Base-by-base conservation (phyloP, 37 sponge, comb jelly and placozoan genomes). In the Corticium candelabrum region DNA sequence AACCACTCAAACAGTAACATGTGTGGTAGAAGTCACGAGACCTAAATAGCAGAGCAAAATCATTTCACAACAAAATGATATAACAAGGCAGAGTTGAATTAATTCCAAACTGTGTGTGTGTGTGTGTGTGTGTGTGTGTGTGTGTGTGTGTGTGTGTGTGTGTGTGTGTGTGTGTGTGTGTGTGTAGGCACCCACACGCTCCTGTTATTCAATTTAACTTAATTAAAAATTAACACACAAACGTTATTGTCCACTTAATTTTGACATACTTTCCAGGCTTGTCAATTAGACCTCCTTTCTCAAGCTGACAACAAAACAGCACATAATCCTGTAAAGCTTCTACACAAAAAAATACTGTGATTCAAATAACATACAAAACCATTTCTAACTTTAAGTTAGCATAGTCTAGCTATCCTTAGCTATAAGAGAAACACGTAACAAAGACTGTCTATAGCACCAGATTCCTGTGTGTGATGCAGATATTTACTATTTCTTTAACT, bases 1-100 rank as follows among this genome's bases (percentile, higher is more conserved):
- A 68, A 0, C 99, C 99, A 91, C 92, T 91, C 40, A 97, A 84
- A 40, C 92, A 86, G 77, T 97, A 97, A 77, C 99, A 97, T 1
- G 99, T 91, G 80, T 97, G 99, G 41, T 97, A 97, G 68, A 77
- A 90, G 70, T 94, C 94, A n/a, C 84, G 67, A 33, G 80, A 38
- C 31, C 82, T 84, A 7, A 35, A n/a, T n/a, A n/a, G n/a, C n/a
- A n/a, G n/a, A 15, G 15, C 11, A 40, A 43, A 5, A 7, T 5
- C 21, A 43, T 40, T n/a, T 68, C 7, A 76, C 29, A 57, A 40
- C 68, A 11, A 56, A 76, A 35, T 41, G 37, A 1, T 4, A 79
- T 37, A 34, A 71, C 21, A 7, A 1, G 30, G 1, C 1, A 37
- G 29, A 81, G 27, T n/a, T n/a, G n/a, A n/a, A n/a, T n/a, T n/a